Conservation (phyloP, 2,113 vertebrate genomes). For the Planiliza haematocheilus region DNA sequence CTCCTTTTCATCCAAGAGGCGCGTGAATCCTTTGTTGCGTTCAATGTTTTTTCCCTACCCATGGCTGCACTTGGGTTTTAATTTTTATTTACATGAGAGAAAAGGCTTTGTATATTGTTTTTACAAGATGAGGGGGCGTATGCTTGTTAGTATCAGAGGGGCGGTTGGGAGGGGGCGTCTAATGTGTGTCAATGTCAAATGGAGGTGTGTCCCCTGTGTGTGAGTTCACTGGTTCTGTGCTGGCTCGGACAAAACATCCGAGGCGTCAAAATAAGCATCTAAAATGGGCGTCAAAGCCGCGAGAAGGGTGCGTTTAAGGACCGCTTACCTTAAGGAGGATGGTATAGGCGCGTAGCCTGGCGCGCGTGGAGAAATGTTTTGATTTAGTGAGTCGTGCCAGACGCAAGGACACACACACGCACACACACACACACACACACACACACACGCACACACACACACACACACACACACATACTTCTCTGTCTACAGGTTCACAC, state of each 20-base stretch:
- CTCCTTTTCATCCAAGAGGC: slow-evolving; percentile 2
- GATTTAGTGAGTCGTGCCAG: slow-evolving; percentile 38
- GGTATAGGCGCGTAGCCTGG: not conserved
- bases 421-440: slow-evolving; percentile 4
- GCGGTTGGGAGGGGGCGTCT: slow-evolving; percentile 14
- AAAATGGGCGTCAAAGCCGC: no score
- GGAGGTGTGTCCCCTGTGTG: slow-evolving; percentile 74
- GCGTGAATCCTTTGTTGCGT: slow-evolving; percentile 33
- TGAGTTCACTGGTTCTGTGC: slow-evolving; percentile 3
- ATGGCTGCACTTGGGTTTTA: not conserved
- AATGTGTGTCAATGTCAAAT: slow-evolving; percentile 82
- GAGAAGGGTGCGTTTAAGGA: slow-evolving; percentile 17
- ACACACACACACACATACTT: slow-evolving; percentile 6
- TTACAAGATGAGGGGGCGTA: not conserved
- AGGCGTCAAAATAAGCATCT: not conserved
- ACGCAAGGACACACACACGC: slow-evolving; percentile 41
- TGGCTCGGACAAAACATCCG: not conserved
- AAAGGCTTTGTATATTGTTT: no score
- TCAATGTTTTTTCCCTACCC: not conserved
- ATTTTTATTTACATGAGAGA: not conserved
- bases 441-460: slow-evolving; percentile 8
- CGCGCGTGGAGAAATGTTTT: slow-evolving; percentile 12
- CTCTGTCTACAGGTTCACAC: slow-evolving; percentile 22
- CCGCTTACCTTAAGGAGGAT: slow-evolving; percentile 5
- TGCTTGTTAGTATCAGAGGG: no score